Percentiles rank a stretch among this genome's conserved stretches.
These are phyloP conservation scores for Perccottus glenii DNA, from an alignment of 2,113 vertebrate genomes.

Conservation along the genomic window DNA sequence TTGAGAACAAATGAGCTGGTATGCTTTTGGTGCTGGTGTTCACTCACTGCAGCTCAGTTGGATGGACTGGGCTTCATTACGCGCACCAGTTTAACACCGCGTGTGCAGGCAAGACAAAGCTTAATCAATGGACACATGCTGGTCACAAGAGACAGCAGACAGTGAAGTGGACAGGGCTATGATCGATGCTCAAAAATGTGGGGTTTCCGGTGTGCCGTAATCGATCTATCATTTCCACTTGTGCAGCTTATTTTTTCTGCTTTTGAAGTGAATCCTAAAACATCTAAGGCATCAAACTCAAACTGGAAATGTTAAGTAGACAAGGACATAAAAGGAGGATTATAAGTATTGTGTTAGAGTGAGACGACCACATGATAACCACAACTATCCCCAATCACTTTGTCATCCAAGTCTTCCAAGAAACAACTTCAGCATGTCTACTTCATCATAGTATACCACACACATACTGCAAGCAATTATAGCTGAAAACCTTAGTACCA, in stretches of 20 bases:
- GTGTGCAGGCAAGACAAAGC: slow-evolving; percentile 41
- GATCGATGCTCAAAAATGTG: slow-evolving; percentile 57
- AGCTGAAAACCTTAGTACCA: slow-evolving; percentile 24
- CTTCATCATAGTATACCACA: slow-evolving; percentile 39
- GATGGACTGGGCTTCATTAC: slow-evolving; percentile 64
- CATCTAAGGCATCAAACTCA: not conserved
- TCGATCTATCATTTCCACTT: slow-evolving; percentile 30
- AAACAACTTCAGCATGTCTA: slow-evolving; percentile 62
- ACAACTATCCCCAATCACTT: slow-evolving; percentile 59
- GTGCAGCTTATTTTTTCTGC: slow-evolving; percentile 1
- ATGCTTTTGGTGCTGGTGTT: slow-evolving; percentile 31
- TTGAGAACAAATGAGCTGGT: slow-evolving; percentile 59
- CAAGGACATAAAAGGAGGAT: slow-evolving; percentile 12
- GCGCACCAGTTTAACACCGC: slow-evolving; percentile 43
- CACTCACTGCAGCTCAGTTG: slow-evolving; percentile 27
- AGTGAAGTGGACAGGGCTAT: slow-evolving; percentile 32
- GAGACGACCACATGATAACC: slow-evolving; percentile 60
- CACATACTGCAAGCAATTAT: slow-evolving; percentile 3
- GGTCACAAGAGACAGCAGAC: slow-evolving; percentile 45
- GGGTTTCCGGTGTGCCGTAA: slow-evolving; percentile 27
- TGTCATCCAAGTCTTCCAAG: slow-evolving; percentile 53
- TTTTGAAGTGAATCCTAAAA: too few species aligned
- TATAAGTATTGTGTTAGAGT: slow-evolving; percentile 5
- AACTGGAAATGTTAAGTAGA: not conserved
- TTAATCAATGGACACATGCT: slow-evolving; percentile 68